phyloP scores from a whole-genome alignment of 2,888 invertebrate genomes.

The Busseola fusca region DNA sequence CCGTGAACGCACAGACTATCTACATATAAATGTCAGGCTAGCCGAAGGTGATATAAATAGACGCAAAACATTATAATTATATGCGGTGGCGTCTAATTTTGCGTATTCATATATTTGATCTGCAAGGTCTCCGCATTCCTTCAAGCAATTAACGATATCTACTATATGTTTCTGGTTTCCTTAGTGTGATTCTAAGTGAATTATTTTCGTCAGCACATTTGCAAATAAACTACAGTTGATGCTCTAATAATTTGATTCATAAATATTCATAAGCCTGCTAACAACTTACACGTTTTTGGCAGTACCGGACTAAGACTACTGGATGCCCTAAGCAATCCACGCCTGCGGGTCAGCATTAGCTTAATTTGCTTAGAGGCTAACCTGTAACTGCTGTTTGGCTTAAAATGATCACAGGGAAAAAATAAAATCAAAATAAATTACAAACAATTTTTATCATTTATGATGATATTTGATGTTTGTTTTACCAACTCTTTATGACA shows the following conservation, averaged over 20 bases:
- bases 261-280: neutral
- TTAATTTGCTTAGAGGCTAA: no score
- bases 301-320: no score
- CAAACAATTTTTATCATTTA: neutral
- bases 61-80: constrained; percentile 25
- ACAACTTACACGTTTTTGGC: neutral
- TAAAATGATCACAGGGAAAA: neutral
- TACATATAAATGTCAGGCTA: constrained; percentile 6
- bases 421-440: neutral
- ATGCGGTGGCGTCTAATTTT: constrained; percentile 29
- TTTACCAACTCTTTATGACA: constrained; percentile 16
- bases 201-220: constrained; percentile 6
- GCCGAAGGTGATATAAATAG: constrained; percentile 25
- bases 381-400: no score
- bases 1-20: constrained; percentile 14
- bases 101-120: constrained; percentile 11
- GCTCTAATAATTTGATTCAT: neutral
- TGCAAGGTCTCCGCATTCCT: constrained; percentile 35
- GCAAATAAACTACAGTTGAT: neutral
- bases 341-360: no score
- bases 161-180: constrained; percentile 36
- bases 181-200: constrained; percentile 1
- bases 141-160: constrained; percentile 26
- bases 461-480: constrained; percentile 1
- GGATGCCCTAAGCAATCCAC: no score